Conservation (phyloP, 2,888 invertebrate species). For the Gerris lacustris region DNA sequence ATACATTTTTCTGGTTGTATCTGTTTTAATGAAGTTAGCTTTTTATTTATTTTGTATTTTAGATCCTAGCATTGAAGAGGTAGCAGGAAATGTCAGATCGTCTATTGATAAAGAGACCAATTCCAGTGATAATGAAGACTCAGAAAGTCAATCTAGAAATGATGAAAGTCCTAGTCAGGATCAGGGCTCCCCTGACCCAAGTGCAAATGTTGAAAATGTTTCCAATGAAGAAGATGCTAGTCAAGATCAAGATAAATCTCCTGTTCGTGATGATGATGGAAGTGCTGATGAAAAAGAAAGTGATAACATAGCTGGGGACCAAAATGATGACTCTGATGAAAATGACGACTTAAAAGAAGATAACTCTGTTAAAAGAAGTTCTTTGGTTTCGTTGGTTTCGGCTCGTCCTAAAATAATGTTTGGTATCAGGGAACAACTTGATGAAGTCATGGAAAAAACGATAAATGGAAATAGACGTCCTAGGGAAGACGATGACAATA, state of each 20-base stretch:
- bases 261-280: too few species aligned
- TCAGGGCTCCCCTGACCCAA: slow-evolving; percentile 18
- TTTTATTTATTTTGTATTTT: too few species aligned
- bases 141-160: slow-evolving; percentile 31
- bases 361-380: not conserved
- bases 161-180: slow-evolving; percentile 27
- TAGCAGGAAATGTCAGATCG: not conserved
- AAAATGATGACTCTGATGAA: not conserved
- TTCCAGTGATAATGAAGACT: slow-evolving; percentile 24
- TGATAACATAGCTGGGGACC: not conserved
- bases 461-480: not conserved
- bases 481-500: not conserved
- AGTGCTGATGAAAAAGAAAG: not conserved
- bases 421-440: not conserved
- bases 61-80: too few species aligned
- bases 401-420: not conserved
- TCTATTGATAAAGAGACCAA: slow-evolving; percentile 27
- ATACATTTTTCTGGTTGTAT: too few species aligned
- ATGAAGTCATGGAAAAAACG: not conserved
- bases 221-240: too few species aligned
- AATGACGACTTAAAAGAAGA: not conserved
- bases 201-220: slow-evolving; percentile 15
- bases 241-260: too few species aligned
- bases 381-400: not conserved
- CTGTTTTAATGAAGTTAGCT: too few species aligned